Conservation (phyloP, 2,888 invertebrate species). For the Odontocerum albicorne region DNA sequence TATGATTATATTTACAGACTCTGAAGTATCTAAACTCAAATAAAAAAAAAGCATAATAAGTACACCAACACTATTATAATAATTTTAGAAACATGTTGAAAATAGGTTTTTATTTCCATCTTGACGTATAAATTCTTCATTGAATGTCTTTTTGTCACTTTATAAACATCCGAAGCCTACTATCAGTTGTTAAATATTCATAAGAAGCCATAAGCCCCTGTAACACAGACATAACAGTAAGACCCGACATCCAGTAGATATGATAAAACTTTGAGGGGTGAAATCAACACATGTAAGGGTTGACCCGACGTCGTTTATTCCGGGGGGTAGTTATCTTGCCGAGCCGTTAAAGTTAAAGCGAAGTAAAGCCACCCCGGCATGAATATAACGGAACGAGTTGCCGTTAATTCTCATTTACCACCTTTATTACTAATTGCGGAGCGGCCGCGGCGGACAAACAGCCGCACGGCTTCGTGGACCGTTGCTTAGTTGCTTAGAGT, state of each 20-base stretch:
- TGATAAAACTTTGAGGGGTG: conserved; percentile 6
- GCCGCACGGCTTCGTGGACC: too few species aligned
- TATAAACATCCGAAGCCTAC: too few species aligned
- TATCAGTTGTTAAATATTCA: background rate
- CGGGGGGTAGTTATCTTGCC: conserved; percentile 17
- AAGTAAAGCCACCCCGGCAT: conserved; percentile 26
- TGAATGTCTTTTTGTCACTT: too few species aligned
- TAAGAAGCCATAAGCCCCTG: background rate
- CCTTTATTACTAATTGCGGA: conserved; percentile 36
- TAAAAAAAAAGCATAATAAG: background rate
- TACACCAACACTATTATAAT: too few species aligned
- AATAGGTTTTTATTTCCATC: too few species aligned
- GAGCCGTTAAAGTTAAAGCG: conserved; percentile 31
- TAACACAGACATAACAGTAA: background rate
- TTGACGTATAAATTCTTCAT: too few species aligned
- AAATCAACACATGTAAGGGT: background rate
- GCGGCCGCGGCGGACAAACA: too few species aligned
- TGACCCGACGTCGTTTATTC: background rate
- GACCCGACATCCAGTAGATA: background rate
- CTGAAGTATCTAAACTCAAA: background rate
- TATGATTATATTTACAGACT: background rate
- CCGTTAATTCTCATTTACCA: conserved; percentile 36
- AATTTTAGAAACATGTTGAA: too few species aligned
- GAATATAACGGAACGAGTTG: conserved; percentile 28
- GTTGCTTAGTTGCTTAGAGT: too few species aligned